Percentiles rank a stretch among this genome's conserved stretches.
phyloP scores from a whole-genome alignment of 1,140 invertebrate species.

The Drosophila bocqueti region DNA sequence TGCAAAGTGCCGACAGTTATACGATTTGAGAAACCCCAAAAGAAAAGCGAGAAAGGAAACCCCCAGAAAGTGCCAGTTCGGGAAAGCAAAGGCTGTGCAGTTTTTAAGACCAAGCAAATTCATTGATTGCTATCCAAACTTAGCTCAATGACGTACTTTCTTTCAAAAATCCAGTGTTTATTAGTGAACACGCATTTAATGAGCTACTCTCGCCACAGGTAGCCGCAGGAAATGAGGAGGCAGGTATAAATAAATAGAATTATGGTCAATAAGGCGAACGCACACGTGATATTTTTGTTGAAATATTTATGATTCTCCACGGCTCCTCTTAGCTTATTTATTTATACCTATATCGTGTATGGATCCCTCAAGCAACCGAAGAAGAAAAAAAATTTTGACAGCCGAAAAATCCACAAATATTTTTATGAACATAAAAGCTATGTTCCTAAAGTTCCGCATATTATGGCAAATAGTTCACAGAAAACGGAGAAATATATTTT shows the following conservation, averaged over 20 bases:
- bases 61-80: conserved; percentile 4
- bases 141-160: conserved; percentile 34
- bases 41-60: neutral
- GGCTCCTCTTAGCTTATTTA: conserved; percentile 32
- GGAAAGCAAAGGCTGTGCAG: neutral
- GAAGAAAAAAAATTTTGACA: conserved; percentile 29
- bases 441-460: conserved; percentile 13
- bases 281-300: conserved; percentile 65
- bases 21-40: conserved; percentile 7
- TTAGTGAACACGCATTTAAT: conserved; percentile 59
- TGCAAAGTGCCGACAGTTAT: conserved; percentile 31
- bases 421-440: conserved; percentile 30
- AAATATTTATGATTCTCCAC: conserved; percentile 66
- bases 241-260: conserved; percentile 67
- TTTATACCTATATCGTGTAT: conserved; percentile 20
- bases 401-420: conserved; percentile 38
- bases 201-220: conserved; percentile 61
- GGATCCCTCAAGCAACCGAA: neutral
- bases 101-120: neutral
- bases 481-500: conserved; percentile 21
- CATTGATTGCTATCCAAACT: conserved; percentile 27
- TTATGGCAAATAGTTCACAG: conserved; percentile 24
- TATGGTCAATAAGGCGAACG: conserved; percentile 54
- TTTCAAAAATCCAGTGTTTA: conserved; percentile 39
- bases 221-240: conserved; percentile 39